phyloP scores from a whole-genome alignment of 53 echinoderm and acorn worm genomes.

The Crossaster papposus region DNA sequence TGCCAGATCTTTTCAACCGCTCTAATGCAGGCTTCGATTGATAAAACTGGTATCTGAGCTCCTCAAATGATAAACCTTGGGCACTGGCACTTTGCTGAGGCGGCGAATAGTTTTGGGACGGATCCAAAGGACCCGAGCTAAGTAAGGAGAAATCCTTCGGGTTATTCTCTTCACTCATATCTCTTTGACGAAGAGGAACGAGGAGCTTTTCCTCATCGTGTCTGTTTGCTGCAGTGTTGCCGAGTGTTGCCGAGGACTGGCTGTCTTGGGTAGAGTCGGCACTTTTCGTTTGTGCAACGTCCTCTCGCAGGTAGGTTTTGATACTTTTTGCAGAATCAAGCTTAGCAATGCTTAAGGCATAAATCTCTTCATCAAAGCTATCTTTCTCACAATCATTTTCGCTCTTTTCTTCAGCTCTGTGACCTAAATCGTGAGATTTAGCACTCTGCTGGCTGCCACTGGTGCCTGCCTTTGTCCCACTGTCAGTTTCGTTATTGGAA shows the following conservation, averaged over 20 bases:
- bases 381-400: background rate
- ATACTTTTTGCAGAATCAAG: background rate
- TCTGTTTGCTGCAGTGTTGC: background rate
- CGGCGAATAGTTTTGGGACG: background rate
- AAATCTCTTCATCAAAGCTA: slow-evolving; percentile 29
- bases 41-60: background rate
- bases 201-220: background rate
- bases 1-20: background rate
- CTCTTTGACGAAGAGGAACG: background rate
- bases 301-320: background rate
- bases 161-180: background rate
- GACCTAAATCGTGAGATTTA: background rate
- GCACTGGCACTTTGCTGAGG: background rate
- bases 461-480: background rate
- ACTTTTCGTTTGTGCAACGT: background rate
- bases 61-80: slow-evolving; percentile 3
- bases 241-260: background rate
- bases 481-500: slow-evolving; percentile 14
- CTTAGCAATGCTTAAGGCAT: background rate
- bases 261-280: background rate
- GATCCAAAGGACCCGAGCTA: slow-evolving; percentile 14
- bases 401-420: background rate
- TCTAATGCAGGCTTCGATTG: background rate
- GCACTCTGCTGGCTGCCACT: background rate
- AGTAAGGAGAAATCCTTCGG: background rate